These are phyloP conservation scores for Sardinella longiceps DNA, from an alignment of 2,797 vertebrate genomes.

Conservation along the genomic window DNA sequence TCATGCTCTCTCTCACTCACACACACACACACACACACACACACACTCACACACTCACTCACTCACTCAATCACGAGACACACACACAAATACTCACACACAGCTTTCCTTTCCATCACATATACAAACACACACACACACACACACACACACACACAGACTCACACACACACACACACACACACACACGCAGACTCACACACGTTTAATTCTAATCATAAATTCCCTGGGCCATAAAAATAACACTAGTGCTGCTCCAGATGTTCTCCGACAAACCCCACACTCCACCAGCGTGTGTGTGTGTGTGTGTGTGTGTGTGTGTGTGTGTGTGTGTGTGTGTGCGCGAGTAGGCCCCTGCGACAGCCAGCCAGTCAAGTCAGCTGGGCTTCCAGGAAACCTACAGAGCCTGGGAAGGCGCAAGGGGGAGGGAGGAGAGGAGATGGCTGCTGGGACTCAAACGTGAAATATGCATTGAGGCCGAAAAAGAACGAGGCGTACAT, in stretches of 20 bases:
- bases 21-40: neutral
- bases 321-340: too few species aligned
- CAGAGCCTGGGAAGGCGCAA: neutral
- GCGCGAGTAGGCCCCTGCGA: constrained; percentile 6
- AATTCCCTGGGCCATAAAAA: constrained; percentile 4
- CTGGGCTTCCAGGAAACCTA: constrained; percentile 7
- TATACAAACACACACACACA: neutral
- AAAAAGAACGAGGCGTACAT: neutral
- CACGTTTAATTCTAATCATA: constrained; percentile 20
- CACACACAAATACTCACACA: neutral
- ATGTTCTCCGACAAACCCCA: neutral
- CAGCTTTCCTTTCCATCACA: neutral
- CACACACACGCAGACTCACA: neutral
- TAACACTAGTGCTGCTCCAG: constrained; percentile 10
- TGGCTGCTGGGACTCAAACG: neutral
- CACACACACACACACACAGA: neutral
- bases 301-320: too few species aligned
- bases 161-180: neutral
- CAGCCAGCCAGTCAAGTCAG: constrained; percentile 17
- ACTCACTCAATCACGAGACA: neutral
- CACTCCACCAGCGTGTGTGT: neutral
- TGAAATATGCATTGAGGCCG: neutral
- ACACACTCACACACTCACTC: neutral
- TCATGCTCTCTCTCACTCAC: neutral
- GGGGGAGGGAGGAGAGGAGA: too few species aligned